Base-by-base conservation (phyloP, 2,888 invertebrate genomes). In the Orgyia antiqua region DNA sequence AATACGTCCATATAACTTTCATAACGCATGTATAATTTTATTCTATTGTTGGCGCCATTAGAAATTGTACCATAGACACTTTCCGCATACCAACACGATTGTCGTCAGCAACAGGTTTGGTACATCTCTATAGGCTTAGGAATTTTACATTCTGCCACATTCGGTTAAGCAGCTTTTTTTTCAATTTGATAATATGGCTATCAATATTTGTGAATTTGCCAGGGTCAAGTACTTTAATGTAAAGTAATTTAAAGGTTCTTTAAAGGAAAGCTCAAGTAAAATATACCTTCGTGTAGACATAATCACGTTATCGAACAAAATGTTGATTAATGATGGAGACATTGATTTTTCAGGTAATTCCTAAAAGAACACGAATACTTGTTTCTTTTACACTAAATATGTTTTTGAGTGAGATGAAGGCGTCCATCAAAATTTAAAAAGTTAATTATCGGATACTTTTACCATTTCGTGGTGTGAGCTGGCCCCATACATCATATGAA, bases 371-470 rank as follows among this genome's bases (percentile, higher is more conserved):
- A n/a, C n/a, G n/a, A n/a, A n/a, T n/a, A n/a, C n/a, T n/a, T n/a
- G n/a, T 32, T 37, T 38, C 42, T 52, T 52, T 57, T 38, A 45
- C 39, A 36, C 23, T 25, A 39, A 40, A 42, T 12, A 12, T 6
- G 13, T 24, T 8, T 13, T 42, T 42, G 50, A 39, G 44, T 42
- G 54, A 71, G 61, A 75, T 78, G 71, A 73, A 76, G 77, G 79
- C 66, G 78, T 79, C 74, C 70, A 68, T 84, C 82, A 79, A 78
- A 24, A 77, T 68, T 74, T 73, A 71, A 84, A 84, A 83, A 83
- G 83, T 86, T 86, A 86, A 86, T 86, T 86, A 86, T 78, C 74
- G 68, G 70, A 78, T 74, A 73, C 76, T 78, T 71, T 74, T 69
- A 68, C 72, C 68, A 65, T 54, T 62, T 62, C 60, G 61, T 56